Evolutionary conservation across 2,113 vertebrate species (phyloP).

Genomic region (Microtus pennsylvanicus): DNA sequence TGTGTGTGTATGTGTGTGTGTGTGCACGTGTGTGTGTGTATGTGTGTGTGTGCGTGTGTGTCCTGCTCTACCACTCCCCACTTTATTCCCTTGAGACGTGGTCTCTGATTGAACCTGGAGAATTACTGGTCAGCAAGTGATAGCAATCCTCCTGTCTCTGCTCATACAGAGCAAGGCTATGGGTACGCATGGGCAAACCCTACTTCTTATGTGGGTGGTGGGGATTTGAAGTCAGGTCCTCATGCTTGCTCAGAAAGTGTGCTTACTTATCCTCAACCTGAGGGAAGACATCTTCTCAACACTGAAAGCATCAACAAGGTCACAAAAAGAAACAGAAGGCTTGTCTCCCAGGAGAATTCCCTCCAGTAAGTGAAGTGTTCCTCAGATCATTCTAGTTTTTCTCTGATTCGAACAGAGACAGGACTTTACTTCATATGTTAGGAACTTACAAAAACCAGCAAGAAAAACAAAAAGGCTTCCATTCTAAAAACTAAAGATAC

Average conservation of each 20-base stretch:
- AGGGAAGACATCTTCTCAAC: not conserved
- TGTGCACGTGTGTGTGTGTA: too few species aligned
- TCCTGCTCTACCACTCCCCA: not conserved
- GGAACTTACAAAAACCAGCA: not conserved
- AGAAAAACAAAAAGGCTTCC: not conserved
- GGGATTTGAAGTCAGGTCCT: not conserved
- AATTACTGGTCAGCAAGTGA: not conserved
- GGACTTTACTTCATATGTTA: slow-evolving; percentile 24
- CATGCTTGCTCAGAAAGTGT: not conserved
- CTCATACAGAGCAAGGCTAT: not conserved
- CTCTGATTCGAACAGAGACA: not conserved
- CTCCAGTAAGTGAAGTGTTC: not conserved
- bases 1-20: not conserved
- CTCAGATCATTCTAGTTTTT: slow-evolving; percentile 31
- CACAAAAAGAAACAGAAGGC: not conserved
- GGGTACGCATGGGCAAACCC: too few species aligned
- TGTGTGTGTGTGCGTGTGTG: not conserved
- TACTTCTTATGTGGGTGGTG: not conserved
- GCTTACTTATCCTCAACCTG: not conserved
- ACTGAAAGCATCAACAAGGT: not conserved
- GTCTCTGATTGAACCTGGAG: not conserved
- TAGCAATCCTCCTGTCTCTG: not conserved
- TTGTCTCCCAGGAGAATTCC: not conserved
- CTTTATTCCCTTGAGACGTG: not conserved
- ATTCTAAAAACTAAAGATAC: slow-evolving; percentile 33